A percentile compares a stretch with the other conserved stretches of the same genome.
phyloP scores from a whole-genome alignment of 1,140 invertebrate genomes.

The Calliphora vicina region DNA sequence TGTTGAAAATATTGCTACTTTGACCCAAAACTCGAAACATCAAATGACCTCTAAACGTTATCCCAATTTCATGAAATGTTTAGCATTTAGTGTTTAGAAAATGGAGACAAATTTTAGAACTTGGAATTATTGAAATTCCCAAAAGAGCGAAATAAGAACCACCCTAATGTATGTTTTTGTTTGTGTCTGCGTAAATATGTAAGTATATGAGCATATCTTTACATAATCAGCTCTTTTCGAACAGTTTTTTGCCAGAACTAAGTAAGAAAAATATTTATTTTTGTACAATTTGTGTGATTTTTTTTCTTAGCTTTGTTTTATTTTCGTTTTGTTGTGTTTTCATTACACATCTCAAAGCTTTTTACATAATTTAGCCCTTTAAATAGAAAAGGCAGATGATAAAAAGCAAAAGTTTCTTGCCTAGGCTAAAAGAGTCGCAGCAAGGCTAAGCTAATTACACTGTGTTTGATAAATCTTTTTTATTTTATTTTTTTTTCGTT shows the following conservation, averaged over 20 bases:
- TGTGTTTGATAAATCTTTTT: conserved; percentile 30
- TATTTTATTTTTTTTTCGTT: not conserved
- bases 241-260: not conserved
- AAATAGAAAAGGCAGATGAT: not conserved
- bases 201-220: conserved; percentile 2
- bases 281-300: not conserved
- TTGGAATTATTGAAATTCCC: too few species aligned
- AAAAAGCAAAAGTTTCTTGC: conserved; percentile 4
- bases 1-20: too few species aligned
- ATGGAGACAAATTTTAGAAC: too few species aligned
- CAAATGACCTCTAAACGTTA: too few species aligned
- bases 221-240: not conserved
- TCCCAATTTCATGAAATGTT: too few species aligned
- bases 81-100: too few species aligned
- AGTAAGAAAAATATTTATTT: conserved; percentile 1
- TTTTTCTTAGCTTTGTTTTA: too few species aligned
- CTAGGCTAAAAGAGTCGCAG: conserved; percentile 5
- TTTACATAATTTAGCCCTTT: conserved; percentile 13
- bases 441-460: conserved; percentile 32
- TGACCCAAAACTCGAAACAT: too few species aligned
- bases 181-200: not conserved
- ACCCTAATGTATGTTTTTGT: not conserved
- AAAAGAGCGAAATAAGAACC: too few species aligned
- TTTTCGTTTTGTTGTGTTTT: too few species aligned
- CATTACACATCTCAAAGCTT: not conserved